Percentiles rank a stretch among this genome's conserved stretches.
Evolutionary conservation across 2,888 invertebrate species (phyloP).

Genomic region (Elysia crispata): DNA sequence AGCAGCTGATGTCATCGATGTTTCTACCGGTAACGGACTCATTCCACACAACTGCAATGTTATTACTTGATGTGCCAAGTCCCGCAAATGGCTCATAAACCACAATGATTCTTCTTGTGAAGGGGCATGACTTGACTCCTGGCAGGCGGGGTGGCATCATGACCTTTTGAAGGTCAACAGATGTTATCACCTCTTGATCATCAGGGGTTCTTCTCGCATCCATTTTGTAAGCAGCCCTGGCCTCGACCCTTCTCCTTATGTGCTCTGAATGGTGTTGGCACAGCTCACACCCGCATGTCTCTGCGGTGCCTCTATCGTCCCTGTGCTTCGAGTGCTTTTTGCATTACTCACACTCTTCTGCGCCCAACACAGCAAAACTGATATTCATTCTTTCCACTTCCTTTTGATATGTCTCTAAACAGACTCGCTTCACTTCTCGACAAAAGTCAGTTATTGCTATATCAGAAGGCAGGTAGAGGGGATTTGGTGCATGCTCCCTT

Average conservation of each 20-base stretch:
- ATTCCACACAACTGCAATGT: conserved; percentile 20
- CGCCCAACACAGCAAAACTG: background rate
- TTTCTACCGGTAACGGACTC: conserved; percentile 5
- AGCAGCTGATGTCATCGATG: background rate
- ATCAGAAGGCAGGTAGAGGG: no score
- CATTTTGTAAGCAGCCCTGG: background rate
- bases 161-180: conserved; percentile 33
- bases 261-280: conserved; percentile 1
- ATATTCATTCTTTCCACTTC: background rate
- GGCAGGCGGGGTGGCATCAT: conserved; percentile 10
- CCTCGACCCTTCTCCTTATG: background rate
- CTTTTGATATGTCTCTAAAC: background rate
- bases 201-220: conserved; percentile 1
- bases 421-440: background rate
- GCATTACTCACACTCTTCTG: no score
- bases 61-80: background rate
- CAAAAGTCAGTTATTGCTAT: conserved; percentile 18
- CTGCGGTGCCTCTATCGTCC: no score
- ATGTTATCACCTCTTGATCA: conserved; percentile 4
- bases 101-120: conserved; percentile 18
- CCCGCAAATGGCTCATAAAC: conserved; percentile 21
- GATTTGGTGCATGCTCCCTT: conserved; percentile 26
- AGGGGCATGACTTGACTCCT: background rate
- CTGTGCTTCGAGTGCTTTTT: no score
- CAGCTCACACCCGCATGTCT: no score